These are phyloP conservation scores for Megalops cyprinoides DNA, from an alignment of 2,797 vertebrate genomes.

Conservation along the genomic window DNA sequence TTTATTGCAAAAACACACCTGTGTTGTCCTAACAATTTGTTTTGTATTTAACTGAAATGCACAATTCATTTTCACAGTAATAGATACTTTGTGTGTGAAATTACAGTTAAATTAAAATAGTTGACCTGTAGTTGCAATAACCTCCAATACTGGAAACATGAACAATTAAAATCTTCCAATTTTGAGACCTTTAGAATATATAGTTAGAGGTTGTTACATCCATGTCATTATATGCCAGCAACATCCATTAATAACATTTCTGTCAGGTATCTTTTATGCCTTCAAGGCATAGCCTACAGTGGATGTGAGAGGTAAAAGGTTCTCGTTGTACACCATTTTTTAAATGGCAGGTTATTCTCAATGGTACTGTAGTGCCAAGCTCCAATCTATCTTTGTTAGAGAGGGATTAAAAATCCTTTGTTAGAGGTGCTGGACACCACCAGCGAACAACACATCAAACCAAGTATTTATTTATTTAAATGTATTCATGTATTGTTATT, in stretches of 20 bases:
- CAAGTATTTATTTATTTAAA: slow-evolving; percentile 92
- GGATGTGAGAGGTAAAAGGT: background rate
- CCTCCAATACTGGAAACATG: background rate
- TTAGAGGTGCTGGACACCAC: slow-evolving; percentile 71
- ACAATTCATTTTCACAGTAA: background rate
- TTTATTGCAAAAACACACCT: slow-evolving; percentile 37
- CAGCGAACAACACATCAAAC: slow-evolving; percentile 41
- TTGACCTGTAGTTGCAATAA: background rate
- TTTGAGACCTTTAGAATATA: background rate
- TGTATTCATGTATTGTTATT: slow-evolving; percentile 73
- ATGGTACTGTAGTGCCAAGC: background rate
- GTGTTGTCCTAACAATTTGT: background rate
- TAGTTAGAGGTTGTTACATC: too few species aligned
- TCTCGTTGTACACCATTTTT: background rate
- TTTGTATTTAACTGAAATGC: too few species aligned
- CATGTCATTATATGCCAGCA: too few species aligned
- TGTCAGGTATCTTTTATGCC: background rate
- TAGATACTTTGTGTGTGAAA: background rate
- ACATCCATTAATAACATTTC: background rate
- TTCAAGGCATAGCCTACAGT: background rate
- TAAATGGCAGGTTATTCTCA: background rate
- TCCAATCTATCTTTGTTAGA: background rate
- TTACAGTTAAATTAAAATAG: too few species aligned
- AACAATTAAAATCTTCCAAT: background rate
- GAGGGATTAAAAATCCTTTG: background rate